Conservation (phyloP, 2,888 invertebrate genomes). For the Agriopis leucophaearia region DNA sequence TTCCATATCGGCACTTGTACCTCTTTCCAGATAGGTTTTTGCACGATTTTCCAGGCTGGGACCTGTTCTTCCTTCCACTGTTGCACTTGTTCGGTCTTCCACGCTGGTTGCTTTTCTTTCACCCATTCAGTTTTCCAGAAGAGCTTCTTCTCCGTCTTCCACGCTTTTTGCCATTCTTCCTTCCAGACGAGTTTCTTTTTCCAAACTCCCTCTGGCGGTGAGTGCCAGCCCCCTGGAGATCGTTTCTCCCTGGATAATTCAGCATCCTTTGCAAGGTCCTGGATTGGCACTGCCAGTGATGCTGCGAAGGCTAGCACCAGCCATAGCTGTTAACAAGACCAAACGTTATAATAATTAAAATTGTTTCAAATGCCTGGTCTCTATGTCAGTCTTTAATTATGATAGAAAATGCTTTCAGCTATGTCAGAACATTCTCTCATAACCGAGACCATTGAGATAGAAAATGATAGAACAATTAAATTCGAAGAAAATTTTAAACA, state of each 20-base stretch:
- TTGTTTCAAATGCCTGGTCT: no score
- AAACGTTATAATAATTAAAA: no score
- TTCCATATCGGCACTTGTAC: constrained; percentile 90
- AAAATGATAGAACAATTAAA: no score
- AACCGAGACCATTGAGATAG: no score
- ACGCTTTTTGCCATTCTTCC: constrained; percentile 92
- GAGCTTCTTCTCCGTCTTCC: constrained; percentile 91
- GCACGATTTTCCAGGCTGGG: constrained; percentile 89
- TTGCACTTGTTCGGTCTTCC: constrained; percentile 93
- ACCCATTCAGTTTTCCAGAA: constrained; percentile 91
- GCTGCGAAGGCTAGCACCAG: constrained; percentile 86
- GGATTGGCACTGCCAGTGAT: constrained; percentile 69
- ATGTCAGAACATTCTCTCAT: no score
- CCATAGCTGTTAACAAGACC: constrained; percentile 83
- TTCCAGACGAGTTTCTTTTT: constrained; percentile 95
- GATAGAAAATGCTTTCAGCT: background rate
- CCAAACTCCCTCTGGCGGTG: constrained; percentile 90
- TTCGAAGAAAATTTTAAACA: no score
- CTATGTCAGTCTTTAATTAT: background rate
- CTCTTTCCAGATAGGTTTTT: constrained; percentile 90
- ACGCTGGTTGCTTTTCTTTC: constrained; percentile 90
- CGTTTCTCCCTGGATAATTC: constrained; percentile 84
- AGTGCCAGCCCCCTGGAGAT: constrained; percentile 84
- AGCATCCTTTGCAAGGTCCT: constrained; percentile 61
- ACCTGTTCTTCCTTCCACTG: constrained; percentile 92